Base-by-base conservation (phyloP, 1,140 invertebrate genomes). In the Lepidurus couesii region DNA sequence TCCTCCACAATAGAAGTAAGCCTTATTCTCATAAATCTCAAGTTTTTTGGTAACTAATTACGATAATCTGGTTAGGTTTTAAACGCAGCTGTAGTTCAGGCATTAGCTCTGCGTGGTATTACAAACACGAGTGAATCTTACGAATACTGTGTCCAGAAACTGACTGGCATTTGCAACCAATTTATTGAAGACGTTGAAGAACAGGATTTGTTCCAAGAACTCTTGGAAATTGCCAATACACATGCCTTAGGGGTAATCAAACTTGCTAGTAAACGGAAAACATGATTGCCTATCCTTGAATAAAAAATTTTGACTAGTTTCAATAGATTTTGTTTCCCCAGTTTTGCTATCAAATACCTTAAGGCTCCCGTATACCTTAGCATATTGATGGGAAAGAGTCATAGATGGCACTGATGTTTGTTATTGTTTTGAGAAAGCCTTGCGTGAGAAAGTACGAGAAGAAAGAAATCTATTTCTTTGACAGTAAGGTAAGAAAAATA, bases 131-230 rank as follows among this genome's bases (percentile, higher is more conserved):
- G 53, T 65, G 21, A 65, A n/a, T 65, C 53, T 9, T 65, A 65
- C 53, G 53, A 65, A 16, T 65, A 65, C 53, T 65, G 53, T 65
- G 53, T 65, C 21, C 53, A 65, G 53, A 65, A 65, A 65, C 21
- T 65, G 21, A 65, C 53, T 16, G 53, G 53, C 13, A 16, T 65
- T 16, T 65, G 53, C 13, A 13, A 65, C 16, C 53, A 65, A 65
- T 65, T 65, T 65, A 65, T 65, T 7, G 53, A 65, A 7, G 53
- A 65, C 21, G 21, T 65, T 65, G 53, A 65, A 13, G 53, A 21
- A 16, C 53, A 9, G 4, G 13, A 65, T 65, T 65, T 65, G 21
- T 21, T 65, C 4, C 53, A 65, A 65, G 53, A 65, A 21, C 21
- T 9, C 21, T n/a, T 4, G 53, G 53, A 65, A 16, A 65, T 65